Percentiles rank a stretch among this genome's conserved stretches.
These are phyloP conservation scores for Lamproptera curius DNA, from an alignment of 2,888 invertebrate genomes.

Conservation along the genomic window DNA sequence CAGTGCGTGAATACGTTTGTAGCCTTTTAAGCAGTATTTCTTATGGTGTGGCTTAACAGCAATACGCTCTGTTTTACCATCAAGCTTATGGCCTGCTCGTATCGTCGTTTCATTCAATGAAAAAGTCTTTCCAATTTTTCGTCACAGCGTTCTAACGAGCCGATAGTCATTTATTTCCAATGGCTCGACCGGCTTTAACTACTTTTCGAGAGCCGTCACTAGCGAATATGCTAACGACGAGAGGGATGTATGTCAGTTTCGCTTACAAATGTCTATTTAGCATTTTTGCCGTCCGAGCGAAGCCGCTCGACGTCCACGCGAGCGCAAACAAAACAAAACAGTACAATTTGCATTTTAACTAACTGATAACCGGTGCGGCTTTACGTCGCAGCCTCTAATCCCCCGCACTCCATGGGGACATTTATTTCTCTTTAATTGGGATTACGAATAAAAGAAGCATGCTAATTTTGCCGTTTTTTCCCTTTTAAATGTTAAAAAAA, in stretches of 20 bases:
- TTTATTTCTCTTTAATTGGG: constrained; percentile 50
- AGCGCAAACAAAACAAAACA: constrained; percentile 62
- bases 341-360: constrained; percentile 72
- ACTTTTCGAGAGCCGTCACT: constrained; percentile 19
- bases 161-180: too few relatives aligned
- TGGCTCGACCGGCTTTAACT: constrained; percentile 8
- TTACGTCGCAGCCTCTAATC: constrained; percentile 49
- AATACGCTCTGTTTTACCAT: too few relatives aligned
- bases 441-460: constrained; percentile 48
- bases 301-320: constrained; percentile 47
- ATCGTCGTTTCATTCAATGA: too few relatives aligned
- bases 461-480: constrained; percentile 35
- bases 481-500: constrained; percentile 37
- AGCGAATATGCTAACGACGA: constrained; percentile 37
- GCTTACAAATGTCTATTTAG: constrained; percentile 62
- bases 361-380: constrained; percentile 63
- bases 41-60: too few relatives aligned
- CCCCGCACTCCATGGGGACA: constrained; percentile 45
- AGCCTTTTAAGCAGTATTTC: too few relatives aligned
- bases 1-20: too few relatives aligned
- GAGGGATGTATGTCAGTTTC: constrained; percentile 40
- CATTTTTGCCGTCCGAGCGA: constrained; percentile 48
- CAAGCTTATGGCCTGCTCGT: too few relatives aligned
- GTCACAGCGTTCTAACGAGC: too few relatives aligned
- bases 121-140: too few relatives aligned